Percentiles rank a stretch among this genome's conserved stretches.
Evolutionary conservation across 2,797 vertebrate species (phyloP).

Genomic region (Danio kyathit): DNA sequence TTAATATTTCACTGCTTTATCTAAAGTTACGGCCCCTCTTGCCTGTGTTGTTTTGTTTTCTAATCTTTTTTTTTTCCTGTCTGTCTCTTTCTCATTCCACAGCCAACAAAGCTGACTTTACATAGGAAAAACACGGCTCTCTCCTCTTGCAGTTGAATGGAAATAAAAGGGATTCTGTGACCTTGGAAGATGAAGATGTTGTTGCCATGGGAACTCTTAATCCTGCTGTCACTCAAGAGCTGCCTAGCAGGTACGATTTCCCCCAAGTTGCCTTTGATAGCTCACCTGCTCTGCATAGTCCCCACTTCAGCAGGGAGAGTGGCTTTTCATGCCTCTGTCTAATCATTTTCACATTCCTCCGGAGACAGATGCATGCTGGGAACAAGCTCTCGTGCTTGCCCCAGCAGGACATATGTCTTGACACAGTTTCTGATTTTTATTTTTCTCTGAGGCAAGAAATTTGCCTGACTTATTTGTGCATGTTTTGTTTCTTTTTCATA

Average conservation of each 20-base stretch:
- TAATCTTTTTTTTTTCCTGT: conserved; percentile 17
- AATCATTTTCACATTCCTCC: conserved; percentile 57
- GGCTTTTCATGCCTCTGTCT: conserved; percentile 51
- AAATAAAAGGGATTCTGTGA: conserved; percentile 82
- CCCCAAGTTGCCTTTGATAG: conserved; percentile 79
- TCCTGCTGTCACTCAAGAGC: conserved; percentile 90
- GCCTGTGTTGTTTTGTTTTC: conserved; percentile 26
- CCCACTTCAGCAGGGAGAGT: conserved; percentile 51
- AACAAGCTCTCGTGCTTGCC: neutral
- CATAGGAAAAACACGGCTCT: conserved; percentile 71
- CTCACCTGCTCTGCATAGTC: conserved; percentile 80
- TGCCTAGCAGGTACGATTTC: conserved; percentile 87
- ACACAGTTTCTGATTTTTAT: conserved; percentile 9
- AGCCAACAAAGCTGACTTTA: conserved; percentile 71
- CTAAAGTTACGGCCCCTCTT: conserved; percentile 58
- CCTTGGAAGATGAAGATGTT: conserved; percentile 92
- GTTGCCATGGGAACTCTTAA: conserved; percentile 96
- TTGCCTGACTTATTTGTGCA: neutral
- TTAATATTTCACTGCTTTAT: conserved; percentile 72
- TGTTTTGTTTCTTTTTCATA: neutral
- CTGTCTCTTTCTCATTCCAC: conserved; percentile 65
- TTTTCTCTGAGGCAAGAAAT: conserved; percentile 21
- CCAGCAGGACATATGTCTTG: conserved; percentile 41
- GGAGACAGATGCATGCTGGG: conserved; percentile 46
- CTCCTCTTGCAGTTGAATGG: conserved; percentile 75